Evolutionary conservation across 92 coral and sea anemone genomes (phyloP), one percentile per base, ranked within the genome.

Genomic region (Anthopleura xanthogrammica): DNA sequence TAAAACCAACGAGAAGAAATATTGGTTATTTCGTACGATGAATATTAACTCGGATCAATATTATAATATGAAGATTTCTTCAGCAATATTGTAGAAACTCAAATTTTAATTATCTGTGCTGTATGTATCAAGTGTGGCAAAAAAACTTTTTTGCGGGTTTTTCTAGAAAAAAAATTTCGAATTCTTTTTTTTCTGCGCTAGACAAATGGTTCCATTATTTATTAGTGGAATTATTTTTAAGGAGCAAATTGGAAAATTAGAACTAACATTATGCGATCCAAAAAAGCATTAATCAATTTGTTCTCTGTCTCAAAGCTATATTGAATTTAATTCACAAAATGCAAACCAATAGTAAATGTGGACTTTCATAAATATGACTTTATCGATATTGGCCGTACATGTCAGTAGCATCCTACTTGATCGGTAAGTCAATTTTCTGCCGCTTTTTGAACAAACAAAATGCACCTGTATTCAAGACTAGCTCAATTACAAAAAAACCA

Each of bases 401-500:
- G 74, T 68, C 74, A 68, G 29, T 23, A 20, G 29, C 9, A 68
- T 29, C 4, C 42, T 68, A 5, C 29, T 0, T 36, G 16, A n/a
- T 23, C 16, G 29, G 74, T 68, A 29, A 68, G 41, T 68, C 43
- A 8, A 4, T 19, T 19, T 62, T 62, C 70, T n/a, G 17, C 65
- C 65, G 22, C 65, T 60, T 5, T 29, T 12, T 8, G 42, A 68
- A 36, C 74, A 68, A 68, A 36, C 74, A 23, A 29, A 29, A 11
- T 23, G 41, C 74, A 68, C 42, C 74, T 68, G 74, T 62, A 23
- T 20, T 20, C 74, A 23, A 29, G 74, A 13, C 16, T 23, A 36
- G 74, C 36, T 68, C 29, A n/a, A 68, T 68, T 23, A 68, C 74
- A 68, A 68, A 68, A 62, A 68, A 68, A 1, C 72, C 70, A 62